These are phyloP conservation scores for Spisula solida DNA, from an alignment of 2,888 invertebrate genomes.

Conservation along the genomic window DNA sequence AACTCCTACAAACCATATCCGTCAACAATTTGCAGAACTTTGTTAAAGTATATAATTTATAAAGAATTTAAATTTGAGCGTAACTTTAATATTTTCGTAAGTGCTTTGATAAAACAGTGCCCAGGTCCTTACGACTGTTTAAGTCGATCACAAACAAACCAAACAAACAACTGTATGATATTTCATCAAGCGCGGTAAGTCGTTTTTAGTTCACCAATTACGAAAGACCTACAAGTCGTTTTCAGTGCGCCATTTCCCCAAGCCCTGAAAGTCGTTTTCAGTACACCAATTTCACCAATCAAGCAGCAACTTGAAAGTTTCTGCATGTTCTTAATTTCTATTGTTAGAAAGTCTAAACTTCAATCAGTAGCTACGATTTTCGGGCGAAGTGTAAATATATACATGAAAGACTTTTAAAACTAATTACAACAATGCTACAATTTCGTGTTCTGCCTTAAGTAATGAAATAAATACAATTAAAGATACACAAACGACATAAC, in stretches of 20 bases:
- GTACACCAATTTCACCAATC: background rate
- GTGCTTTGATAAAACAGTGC: too few relatives aligned
- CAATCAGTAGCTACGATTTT: constrained; percentile 24
- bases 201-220: too few relatives aligned
- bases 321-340: constrained; percentile 11
- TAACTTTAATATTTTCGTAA: too few relatives aligned
- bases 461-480: constrained; percentile 27
- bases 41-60: too few relatives aligned
- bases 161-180: too few relatives aligned
- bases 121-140: too few relatives aligned
- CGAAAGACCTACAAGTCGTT: too few relatives aligned
- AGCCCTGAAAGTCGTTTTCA: background rate
- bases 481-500: constrained; percentile 17
- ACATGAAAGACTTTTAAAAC: constrained; percentile 27
- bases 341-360: constrained; percentile 11
- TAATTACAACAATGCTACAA: constrained; percentile 22
- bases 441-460: constrained; percentile 30
- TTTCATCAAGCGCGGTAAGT: too few relatives aligned
- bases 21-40: too few relatives aligned
- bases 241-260: background rate
- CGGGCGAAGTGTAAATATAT: constrained; percentile 31
- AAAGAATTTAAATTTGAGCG: too few relatives aligned
- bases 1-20: too few relatives aligned
- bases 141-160: too few relatives aligned
- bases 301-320: background rate